phyloP scores from a whole-genome alignment of 2,888 invertebrate genomes.

The Rhimphoctona megacephalus region DNA sequence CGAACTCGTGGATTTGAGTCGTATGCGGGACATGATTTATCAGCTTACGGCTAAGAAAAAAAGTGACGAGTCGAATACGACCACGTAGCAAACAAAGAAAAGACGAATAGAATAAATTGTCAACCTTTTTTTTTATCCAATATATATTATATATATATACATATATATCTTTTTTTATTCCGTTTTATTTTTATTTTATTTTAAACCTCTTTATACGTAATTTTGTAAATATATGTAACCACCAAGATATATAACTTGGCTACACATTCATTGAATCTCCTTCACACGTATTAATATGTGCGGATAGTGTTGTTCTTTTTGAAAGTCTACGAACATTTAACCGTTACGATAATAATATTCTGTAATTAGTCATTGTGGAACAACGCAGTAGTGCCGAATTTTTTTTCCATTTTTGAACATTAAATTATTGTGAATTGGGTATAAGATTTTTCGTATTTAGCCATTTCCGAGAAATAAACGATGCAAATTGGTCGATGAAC shows the following conservation, averaged over 20 bases:
- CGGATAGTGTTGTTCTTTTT: neutral
- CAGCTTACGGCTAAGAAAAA: constrained; percentile 80
- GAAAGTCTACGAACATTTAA: constrained; percentile 15
- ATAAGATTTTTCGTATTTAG: neutral
- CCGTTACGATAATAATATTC: neutral
- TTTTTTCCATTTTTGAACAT: neutral
- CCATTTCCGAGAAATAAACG: neutral
- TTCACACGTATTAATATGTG: neutral
- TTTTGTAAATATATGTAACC: constrained; percentile 67
- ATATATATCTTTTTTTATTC: constrained; percentile 18
- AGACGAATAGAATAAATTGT: constrained; percentile 46
- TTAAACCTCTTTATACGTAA: constrained; percentile 48
- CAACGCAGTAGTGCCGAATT: neutral
- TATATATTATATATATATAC: constrained; percentile 39
- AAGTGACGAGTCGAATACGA: constrained; percentile 71
- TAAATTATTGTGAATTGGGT: neutral
- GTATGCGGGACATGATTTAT: constrained; percentile 82
- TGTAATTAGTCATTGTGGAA: constrained; percentile 3
- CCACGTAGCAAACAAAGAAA: constrained; percentile 56
- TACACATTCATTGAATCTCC: constrained; percentile 63
- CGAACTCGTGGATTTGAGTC: constrained; percentile 78
- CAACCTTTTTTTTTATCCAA: constrained; percentile 50
- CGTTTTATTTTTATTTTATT: constrained; percentile 37
- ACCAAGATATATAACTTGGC: constrained; percentile 59
- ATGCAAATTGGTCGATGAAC: neutral